Percentiles rank a stretch among this genome's conserved stretches.
Conservation (phyloP, 2,888 invertebrate species). For the Chrysopilus asiliformis region DNA sequence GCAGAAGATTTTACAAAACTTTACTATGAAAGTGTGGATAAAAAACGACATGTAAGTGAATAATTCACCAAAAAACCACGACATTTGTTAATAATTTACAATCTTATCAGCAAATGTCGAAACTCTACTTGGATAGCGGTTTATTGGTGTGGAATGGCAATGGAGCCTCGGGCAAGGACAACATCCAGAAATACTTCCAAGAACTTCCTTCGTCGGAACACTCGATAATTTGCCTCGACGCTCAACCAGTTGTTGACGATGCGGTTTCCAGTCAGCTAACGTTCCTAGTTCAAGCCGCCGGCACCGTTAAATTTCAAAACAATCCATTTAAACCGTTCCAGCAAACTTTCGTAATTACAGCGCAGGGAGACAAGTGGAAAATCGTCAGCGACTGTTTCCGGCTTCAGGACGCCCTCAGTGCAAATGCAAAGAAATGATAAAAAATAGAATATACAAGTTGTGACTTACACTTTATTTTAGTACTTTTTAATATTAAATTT, state of each 20-base stretch:
- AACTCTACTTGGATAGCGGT: conserved; percentile 71
- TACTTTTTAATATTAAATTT: too few relatives aligned
- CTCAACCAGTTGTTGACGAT: conserved; percentile 71
- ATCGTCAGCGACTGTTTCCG: conserved; percentile 82
- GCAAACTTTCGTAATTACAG: conserved; percentile 78
- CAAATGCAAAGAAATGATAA: conserved; percentile 1
- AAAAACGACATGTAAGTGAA: conserved; percentile 60
- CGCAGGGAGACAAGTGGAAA: conserved; percentile 84
- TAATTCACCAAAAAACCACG: not conserved
- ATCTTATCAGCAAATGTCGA: conserved; percentile 50
- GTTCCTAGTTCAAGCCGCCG: conserved; percentile 70
- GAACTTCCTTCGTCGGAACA: conserved; percentile 74
- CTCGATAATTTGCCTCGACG: conserved; percentile 62
- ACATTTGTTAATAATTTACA: conserved; percentile 7
- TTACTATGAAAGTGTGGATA: conserved; percentile 81
- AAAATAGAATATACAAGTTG: not conserved
- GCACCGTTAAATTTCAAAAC: conserved; percentile 59
- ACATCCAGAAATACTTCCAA: conserved; percentile 73
- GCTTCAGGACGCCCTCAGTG: conserved; percentile 44
- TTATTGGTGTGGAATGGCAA: conserved; percentile 91
- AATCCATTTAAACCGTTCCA: conserved; percentile 54
- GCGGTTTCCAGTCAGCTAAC: conserved; percentile 65
- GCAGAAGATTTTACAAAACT: conserved; percentile 81
- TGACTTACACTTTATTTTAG: too few relatives aligned
- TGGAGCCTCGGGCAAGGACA: conserved; percentile 62